These are phyloP conservation scores for Aleadryas rufinucha DNA, from an alignment of 2,113 vertebrate genomes.

Conservation along the genomic window DNA sequence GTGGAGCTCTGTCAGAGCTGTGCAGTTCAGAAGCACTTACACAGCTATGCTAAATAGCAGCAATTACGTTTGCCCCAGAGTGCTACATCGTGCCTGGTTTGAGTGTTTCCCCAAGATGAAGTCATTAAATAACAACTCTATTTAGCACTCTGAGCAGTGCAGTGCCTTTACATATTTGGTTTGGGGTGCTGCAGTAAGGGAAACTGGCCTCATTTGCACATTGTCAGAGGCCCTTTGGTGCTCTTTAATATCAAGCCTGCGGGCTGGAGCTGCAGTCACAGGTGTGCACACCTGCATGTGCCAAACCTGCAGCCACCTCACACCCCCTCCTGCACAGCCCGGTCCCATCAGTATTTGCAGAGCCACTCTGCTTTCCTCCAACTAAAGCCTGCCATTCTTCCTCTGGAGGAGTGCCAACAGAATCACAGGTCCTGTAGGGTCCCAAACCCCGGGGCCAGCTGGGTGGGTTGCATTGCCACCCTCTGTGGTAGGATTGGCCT, in stretches of 20 bases:
- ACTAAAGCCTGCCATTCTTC: background rate
- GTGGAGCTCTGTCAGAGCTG: accelerated
- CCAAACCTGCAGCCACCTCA: background rate
- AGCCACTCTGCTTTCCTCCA: background rate
- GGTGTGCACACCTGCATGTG: background rate
- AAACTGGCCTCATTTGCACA: background rate
- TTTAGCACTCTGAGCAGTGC: background rate
- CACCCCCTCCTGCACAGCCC: accelerated
- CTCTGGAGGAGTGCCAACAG: accelerated
- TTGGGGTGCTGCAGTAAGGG: background rate
- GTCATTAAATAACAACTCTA: background rate
- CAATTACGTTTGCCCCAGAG: background rate
- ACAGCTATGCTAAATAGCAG: background rate
- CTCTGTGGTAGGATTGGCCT: background rate
- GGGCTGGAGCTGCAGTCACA: background rate
- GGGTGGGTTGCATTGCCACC: background rate
- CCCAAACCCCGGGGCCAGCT: background rate
- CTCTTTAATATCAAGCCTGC: background rate
- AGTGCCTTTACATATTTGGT: background rate
- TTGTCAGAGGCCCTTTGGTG: background rate
- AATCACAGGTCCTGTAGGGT: background rate
- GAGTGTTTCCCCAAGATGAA: background rate
- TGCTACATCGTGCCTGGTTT: background rate
- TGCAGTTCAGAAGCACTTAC: background rate
- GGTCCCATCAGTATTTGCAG: background rate